A percentile compares a stretch with the other conserved stretches of the same genome.
phyloP scores from a whole-genome alignment of 2,113 vertebrate species.

The Laticauda laticaudata region DNA sequence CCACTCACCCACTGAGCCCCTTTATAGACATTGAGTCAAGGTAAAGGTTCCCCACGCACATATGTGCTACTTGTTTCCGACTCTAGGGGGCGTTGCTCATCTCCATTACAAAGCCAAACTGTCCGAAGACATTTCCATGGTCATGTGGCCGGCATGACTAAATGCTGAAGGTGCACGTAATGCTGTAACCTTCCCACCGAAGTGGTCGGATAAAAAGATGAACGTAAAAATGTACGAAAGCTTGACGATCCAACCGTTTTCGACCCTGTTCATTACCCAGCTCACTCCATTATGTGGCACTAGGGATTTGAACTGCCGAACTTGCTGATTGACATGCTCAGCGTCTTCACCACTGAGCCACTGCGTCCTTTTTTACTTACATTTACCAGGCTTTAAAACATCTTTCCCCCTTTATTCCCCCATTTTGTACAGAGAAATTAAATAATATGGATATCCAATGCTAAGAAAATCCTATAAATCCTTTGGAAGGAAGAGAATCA shows the following conservation, averaged over 20 bases:
- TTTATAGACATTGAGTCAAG: no score
- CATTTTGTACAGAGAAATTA: not conserved
- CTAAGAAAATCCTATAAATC: not conserved
- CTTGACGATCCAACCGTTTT: no score
- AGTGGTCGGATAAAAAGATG: no score
- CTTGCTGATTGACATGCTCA: not conserved
- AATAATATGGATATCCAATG: not conserved
- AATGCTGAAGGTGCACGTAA: not conserved
- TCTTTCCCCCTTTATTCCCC: not conserved
- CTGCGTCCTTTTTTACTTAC: not conserved
- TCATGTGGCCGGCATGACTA: not conserved
- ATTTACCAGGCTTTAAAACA: not conserved
- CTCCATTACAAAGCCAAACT: not conserved
- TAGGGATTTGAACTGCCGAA: no score
- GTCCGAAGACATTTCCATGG: not conserved
- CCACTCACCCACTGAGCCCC: no score
- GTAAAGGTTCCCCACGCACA: not conserved
- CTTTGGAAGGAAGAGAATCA: not conserved
- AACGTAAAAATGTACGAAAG: no score
- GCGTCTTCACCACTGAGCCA: not conserved
- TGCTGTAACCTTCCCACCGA: not conserved
- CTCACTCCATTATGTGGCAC: not conserved
- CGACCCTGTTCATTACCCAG: no score
- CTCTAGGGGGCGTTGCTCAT: not conserved
- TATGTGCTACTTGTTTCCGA: no score